phyloP scores from a whole-genome alignment of 2,888 invertebrate species.

The Mycalesis mineus region DNA sequence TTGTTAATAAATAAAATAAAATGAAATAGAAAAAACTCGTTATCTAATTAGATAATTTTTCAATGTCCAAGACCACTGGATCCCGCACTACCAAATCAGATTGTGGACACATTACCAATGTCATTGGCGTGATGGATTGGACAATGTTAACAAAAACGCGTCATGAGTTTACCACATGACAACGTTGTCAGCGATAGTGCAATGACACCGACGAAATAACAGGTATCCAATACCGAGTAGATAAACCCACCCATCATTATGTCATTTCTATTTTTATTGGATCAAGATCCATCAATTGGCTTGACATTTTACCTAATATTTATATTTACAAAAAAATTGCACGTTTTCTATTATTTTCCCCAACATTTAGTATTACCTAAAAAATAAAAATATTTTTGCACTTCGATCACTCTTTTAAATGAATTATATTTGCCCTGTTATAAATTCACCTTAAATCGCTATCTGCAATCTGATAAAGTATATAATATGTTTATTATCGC shows the following conservation, averaged over 20 bases:
- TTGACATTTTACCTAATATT: neutral
- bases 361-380: neutral
- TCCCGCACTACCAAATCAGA: slow-evolving; percentile 4
- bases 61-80: neutral
- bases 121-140: neutral
- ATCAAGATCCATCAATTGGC: neutral
- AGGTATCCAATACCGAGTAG: neutral
- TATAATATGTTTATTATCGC: neutral
- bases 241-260: neutral
- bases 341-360: neutral
- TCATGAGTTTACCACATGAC: neutral
- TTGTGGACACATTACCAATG: slow-evolving; percentile 1
- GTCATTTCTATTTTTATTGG: neutral
- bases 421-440: neutral
- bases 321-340: neutral
- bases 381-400: neutral
- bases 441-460: no score
- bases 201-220: neutral
- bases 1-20: no score
- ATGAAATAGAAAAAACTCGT: no score
- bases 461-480: no score
- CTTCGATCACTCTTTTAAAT: neutral
- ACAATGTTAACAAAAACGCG: neutral
- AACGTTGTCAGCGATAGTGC: neutral
- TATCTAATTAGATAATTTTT: neutral